Conservation (phyloP, 1,140 invertebrate species). For the Geopemphigus sp. region DNA sequence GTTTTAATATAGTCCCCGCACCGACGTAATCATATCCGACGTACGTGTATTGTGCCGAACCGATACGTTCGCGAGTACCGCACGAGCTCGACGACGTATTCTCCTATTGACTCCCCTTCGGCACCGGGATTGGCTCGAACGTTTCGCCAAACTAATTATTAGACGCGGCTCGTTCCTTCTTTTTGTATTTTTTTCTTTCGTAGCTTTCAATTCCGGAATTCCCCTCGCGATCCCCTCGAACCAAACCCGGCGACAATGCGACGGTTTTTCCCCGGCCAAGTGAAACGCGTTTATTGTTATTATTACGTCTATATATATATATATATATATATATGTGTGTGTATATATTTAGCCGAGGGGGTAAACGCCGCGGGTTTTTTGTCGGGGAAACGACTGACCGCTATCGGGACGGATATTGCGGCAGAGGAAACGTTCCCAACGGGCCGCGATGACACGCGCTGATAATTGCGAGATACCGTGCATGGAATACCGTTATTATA, state of each 20-base stretch:
- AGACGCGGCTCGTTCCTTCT: background rate
- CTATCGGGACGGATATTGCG: background rate
- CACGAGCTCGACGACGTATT: background rate
- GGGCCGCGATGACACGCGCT: slow-evolving; percentile 25
- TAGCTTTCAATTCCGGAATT: background rate
- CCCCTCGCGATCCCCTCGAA: background rate
- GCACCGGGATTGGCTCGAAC: background rate
- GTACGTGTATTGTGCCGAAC: no score
- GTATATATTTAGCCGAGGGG: no score
- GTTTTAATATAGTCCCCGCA: no score
- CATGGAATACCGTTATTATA: background rate
- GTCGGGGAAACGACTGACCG: no score
- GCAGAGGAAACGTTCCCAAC: background rate
- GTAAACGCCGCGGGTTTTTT: no score
- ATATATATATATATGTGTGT: background rate
- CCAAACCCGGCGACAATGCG: background rate
- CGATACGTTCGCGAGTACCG: background rate
- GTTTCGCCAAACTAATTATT: slow-evolving; percentile 13
- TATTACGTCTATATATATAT: no score
- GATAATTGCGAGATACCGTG: slow-evolving; percentile 1
- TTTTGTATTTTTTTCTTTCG: background rate
- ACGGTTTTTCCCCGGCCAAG: background rate
- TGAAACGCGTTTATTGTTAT: no score
- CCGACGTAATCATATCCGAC: no score
- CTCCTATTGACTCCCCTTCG: background rate